Base-by-base conservation (phyloP, 2,888 invertebrate species). In the Gymnosoma rotundatum region DNA sequence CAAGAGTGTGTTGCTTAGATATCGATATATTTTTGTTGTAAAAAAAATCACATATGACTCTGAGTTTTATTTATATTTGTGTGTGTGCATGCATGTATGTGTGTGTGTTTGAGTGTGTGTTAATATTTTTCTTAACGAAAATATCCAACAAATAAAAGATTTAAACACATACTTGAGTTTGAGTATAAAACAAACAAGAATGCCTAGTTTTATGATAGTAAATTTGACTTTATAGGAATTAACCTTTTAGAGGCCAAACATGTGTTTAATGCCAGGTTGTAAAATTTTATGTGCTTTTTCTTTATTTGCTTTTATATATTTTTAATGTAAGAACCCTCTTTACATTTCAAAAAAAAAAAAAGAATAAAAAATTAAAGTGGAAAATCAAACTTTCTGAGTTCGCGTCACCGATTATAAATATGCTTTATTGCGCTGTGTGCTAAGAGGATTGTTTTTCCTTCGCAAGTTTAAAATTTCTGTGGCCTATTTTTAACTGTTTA, bases 101-200 rank as follows among this genome's bases (percentile, higher is more conserved):
- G 18, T 25, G 25, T 54, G 12, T 45, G 70, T n/a, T n/a, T 58
- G 9, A 36, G 38, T 61, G 38, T 6, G 10, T 52, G 18, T 18
- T 7, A 45, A 80, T 14, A 74, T 32, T 60, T 61, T 79, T 73
- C 56, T 72, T 64, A 72, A 63, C 63, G 72, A 50, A 78, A 79
- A 73, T 52, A 78, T 36, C 25, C 54, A 81, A 45, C 69, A 72
- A 64, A 64, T 78, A 78, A 79, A 66, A 70, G 42, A 63, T 64
- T 64, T 48, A 42, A 42, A 25, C 20, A 45, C 52, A 54, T 48
- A 52, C 45, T 56, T 52, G 25, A 10, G 25, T 25, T 25, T 25
- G 4, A 25, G 25, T 38, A 36, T 14, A 60, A 63, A 56, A 70
- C 50, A 42, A 45, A 73, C 54, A 54, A 58, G 58, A 42, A 80